Conservation (phyloP, 1,140 invertebrate genomes). For the Asobara japonica region DNA sequence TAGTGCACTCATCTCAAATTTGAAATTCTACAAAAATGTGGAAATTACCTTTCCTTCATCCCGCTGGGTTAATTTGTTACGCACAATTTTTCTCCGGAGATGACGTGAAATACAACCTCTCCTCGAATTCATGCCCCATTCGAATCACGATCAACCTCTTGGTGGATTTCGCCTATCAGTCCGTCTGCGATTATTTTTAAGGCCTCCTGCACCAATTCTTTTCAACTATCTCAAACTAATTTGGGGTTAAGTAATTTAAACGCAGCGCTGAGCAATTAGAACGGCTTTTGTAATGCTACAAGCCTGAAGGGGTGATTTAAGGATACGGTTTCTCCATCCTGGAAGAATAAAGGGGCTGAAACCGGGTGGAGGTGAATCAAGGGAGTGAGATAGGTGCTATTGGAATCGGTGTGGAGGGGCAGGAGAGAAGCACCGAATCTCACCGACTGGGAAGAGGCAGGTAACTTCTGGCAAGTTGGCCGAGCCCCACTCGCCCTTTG, state of each 20-base stretch:
- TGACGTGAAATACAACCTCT: too few species aligned
- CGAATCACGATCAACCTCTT: background rate
- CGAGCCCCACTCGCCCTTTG: slow-evolving; percentile 35
- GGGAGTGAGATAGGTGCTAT: slow-evolving; percentile 28
- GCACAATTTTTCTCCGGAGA: too few species aligned
- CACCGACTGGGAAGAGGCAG: slow-evolving; percentile 35
- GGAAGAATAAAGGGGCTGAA: slow-evolving; percentile 55
- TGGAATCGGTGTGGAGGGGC: slow-evolving; percentile 30
- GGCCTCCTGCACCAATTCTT: slow-evolving; percentile 49
- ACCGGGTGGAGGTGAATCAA: slow-evolving; percentile 31
- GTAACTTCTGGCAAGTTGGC: slow-evolving; percentile 62
- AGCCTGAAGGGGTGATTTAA: slow-evolving; percentile 60
- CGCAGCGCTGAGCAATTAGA: slow-evolving; percentile 62
- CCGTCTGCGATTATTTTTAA: slow-evolving; percentile 10
- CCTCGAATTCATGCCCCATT: background rate
- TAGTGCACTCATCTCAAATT: too few species aligned
- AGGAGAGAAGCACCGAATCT: slow-evolving; percentile 38
- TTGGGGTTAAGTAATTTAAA: slow-evolving; percentile 64
- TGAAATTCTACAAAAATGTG: too few species aligned
- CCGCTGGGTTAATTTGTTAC: too few species aligned
- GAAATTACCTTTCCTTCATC: too few species aligned
- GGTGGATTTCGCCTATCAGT: background rate
- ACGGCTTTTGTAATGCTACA: slow-evolving; percentile 48
- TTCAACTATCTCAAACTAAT: slow-evolving; percentile 64
- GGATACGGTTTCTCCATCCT: slow-evolving; percentile 49